Percentiles rank a stretch among this genome's conserved stretches.
These are phyloP conservation scores for Acestrorhynchus altus DNA, from an alignment of 2,797 vertebrate genomes.

Conservation along the genomic window DNA sequence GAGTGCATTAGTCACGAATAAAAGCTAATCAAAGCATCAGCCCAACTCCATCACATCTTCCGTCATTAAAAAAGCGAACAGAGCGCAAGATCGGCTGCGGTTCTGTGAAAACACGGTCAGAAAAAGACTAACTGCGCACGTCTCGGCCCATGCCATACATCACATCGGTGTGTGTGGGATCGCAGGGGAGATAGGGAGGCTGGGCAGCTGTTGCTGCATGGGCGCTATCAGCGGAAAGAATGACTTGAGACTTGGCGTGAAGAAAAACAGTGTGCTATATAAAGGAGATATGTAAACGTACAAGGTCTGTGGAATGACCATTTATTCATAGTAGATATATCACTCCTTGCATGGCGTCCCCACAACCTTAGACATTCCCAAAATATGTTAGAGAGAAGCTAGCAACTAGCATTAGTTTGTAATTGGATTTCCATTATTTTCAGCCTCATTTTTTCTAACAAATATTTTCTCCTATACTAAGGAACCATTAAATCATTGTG, in stretches of 20 bases:
- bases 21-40: constrained; percentile 55
- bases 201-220: constrained; percentile 39
- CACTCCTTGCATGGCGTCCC: constrained; percentile 45
- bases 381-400: constrained; percentile 24
- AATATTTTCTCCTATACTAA: background rate
- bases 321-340: constrained; percentile 63
- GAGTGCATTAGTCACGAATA: constrained; percentile 40
- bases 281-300: constrained; percentile 54
- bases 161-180: constrained; percentile 56
- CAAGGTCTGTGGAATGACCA: constrained; percentile 44
- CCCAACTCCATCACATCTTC: constrained; percentile 55
- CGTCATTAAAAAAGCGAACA: constrained; percentile 56
- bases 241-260: constrained; percentile 32
- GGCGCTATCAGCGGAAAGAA: constrained; percentile 52
- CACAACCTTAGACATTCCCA: constrained; percentile 41
- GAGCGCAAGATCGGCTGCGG: constrained; percentile 41
- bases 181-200: constrained; percentile 31
- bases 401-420: constrained; percentile 8
- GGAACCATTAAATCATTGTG: constrained; percentile 4
- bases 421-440: background rate
- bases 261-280: constrained; percentile 51
- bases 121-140: constrained; percentile 47
- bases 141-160: constrained; percentile 44
- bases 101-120: constrained; percentile 55
- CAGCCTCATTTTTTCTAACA: no score